These are phyloP conservation scores for Rhopalosiphum padi DNA, from an alignment of 1,140 invertebrate species.

Conservation along the genomic window DNA sequence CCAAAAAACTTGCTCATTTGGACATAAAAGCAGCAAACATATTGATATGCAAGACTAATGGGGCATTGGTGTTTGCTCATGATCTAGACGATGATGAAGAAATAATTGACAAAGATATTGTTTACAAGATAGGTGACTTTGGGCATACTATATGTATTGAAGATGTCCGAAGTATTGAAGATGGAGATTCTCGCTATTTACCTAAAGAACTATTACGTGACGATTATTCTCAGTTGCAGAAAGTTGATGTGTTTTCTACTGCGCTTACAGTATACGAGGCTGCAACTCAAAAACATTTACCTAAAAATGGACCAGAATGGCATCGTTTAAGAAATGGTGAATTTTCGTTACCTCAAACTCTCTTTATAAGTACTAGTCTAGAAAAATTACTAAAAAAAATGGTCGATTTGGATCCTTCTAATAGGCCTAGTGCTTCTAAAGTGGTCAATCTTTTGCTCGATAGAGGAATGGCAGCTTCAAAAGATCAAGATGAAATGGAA, in stretches of 20 bases:
- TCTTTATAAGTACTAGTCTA: not conserved
- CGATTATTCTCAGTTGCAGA: constrained; percentile 78
- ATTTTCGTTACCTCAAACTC: constrained; percentile 48
- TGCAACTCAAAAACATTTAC: constrained; percentile 79
- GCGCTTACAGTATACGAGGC: constrained; percentile 82
- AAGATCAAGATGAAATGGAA: not conserved
- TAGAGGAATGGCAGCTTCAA: not conserved
- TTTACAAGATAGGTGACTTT: constrained; percentile 89
- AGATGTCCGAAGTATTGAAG: constrained; percentile 80
- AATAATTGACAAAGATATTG: constrained; percentile 73
- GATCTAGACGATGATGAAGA: constrained; percentile 80
- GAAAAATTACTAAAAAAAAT: constrained; percentile 2
- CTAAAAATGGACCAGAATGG: constrained; percentile 89
- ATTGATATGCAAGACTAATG: constrained; percentile 75
- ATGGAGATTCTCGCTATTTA: constrained; percentile 90
- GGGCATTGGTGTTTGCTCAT: constrained; percentile 64
- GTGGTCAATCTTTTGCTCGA: not conserved
- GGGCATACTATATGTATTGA: constrained; percentile 87
- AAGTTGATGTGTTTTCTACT: constrained; percentile 87
- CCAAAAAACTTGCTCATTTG: constrained; percentile 86
- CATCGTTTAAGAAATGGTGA: constrained; percentile 79
- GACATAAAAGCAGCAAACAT: constrained; percentile 94
- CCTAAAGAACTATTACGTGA: constrained; percentile 86
- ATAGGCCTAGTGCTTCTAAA: constrained; percentile 3
- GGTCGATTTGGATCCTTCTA: not conserved